These are phyloP conservation scores for Peromyscus melanophrys DNA, from an alignment of 2,797 vertebrate species.

Conservation along the genomic window DNA sequence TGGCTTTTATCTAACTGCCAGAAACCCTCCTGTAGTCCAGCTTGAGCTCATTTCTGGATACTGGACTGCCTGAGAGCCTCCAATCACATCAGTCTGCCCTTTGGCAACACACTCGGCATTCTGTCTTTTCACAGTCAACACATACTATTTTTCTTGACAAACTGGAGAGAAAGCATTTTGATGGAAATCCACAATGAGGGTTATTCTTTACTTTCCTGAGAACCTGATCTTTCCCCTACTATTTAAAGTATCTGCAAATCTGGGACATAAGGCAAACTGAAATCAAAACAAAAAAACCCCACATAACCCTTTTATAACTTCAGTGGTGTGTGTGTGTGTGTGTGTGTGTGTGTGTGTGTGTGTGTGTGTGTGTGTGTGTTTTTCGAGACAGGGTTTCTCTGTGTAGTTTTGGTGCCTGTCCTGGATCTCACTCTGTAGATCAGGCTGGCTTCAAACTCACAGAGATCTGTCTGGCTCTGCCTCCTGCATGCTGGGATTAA, in stretches of 20 bases:
- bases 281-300: background rate
- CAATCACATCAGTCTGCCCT: constrained; percentile 47
- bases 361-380: background rate
- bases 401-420: too few species aligned
- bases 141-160: constrained; percentile 50
- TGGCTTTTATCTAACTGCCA: background rate
- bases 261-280: background rate
- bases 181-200: background rate
- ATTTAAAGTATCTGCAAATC: constrained; percentile 6
- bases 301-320: background rate
- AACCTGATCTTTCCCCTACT: background rate
- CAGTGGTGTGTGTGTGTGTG: background rate
- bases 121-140: constrained; percentile 17
- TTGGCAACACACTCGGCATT: background rate
- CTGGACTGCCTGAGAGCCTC: background rate
- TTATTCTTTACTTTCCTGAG: background rate
- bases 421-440: too few species aligned
- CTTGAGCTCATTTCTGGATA: background rate
- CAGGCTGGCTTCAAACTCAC: too few species aligned
- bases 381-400: too few species aligned
- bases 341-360: background rate
- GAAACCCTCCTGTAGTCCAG: background rate
- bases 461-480: too few species aligned
- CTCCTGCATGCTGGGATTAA: too few species aligned
- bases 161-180: background rate